phyloP scores from a whole-genome alignment of 2,888 invertebrate species.

The Ditula angustiorana region DNA sequence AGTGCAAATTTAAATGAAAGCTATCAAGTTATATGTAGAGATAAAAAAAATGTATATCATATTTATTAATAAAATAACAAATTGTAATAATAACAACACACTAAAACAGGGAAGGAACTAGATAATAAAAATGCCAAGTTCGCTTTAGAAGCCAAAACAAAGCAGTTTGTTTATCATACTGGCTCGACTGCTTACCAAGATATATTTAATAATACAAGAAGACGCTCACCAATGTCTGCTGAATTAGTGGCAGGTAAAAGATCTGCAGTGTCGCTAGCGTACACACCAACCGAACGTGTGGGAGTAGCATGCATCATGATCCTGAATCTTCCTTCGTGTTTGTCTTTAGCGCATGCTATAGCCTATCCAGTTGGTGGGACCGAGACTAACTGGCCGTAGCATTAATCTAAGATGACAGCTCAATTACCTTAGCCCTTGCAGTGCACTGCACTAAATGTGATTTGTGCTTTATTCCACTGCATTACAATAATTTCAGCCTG shows the following conservation, averaged over 20 bases:
- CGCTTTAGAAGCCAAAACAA: constrained; percentile 10
- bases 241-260: constrained; percentile 7
- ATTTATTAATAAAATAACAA: no score
- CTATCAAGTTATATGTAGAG: no score
- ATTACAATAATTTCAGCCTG: constrained; percentile 40
- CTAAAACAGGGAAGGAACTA: not conserved
- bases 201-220: not conserved
- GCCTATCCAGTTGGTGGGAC: constrained; percentile 19
- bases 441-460: constrained; percentile 28
- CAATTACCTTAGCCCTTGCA: constrained; percentile 64
- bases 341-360: not conserved
- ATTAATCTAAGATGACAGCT: constrained; percentile 78
- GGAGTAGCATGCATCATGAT: not conserved
- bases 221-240: not conserved
- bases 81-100: not conserved
- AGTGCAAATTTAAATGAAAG: no score
- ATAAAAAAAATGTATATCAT: no score
- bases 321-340: not conserved
- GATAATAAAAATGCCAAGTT: constrained; percentile 3
- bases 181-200: not conserved
- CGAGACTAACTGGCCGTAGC: constrained; percentile 58
- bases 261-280: not conserved
- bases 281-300: constrained; percentile 23
- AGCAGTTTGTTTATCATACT: constrained; percentile 28
- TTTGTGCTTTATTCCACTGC: constrained; percentile 37